phyloP scores from a whole-genome alignment of 2,888 invertebrate genomes.

The Ligdia adustata region DNA sequence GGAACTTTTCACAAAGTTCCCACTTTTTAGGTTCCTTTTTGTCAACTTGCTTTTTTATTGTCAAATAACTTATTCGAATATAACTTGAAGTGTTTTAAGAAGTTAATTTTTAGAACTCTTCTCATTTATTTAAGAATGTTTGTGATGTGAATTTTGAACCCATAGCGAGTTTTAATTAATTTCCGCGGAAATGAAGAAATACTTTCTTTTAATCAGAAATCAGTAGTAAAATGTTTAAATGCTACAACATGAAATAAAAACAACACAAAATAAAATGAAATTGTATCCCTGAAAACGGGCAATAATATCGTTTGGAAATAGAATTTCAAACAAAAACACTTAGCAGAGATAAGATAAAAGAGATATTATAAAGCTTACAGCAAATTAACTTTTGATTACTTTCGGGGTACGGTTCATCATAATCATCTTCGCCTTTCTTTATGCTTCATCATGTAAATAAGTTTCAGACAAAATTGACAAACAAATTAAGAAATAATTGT shows the following conservation, averaged over 20 bases:
- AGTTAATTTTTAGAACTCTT: slow-evolving; percentile 4
- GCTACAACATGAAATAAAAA: too few species aligned
- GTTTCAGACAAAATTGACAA: slow-evolving; percentile 12
- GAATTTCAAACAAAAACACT: too few species aligned
- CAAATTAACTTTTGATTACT: slow-evolving; percentile 19
- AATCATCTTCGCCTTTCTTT: slow-evolving; percentile 12
- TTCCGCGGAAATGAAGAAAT: too few species aligned
- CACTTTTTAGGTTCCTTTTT: slow-evolving; percentile 7
- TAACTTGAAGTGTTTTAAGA: slow-evolving; percentile 4
- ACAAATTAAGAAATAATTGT: slow-evolving; percentile 10
- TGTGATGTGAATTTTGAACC: too few species aligned
- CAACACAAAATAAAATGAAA: too few species aligned
- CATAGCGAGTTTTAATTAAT: too few species aligned
- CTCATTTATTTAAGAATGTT: too few species aligned
- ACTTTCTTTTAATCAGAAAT: too few species aligned
- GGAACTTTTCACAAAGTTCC: slow-evolving; percentile 9
- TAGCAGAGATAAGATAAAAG: background rate
- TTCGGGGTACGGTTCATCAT: slow-evolving; percentile 13
- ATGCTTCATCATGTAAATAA: slow-evolving; percentile 17
- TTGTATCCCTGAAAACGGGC: too few species aligned
- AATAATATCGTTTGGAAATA: too few species aligned
- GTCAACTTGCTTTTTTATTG: slow-evolving; percentile 14
- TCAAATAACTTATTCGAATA: slow-evolving; percentile 3
- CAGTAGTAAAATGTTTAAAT: too few species aligned
- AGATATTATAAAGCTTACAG: background rate